These are phyloP conservation scores for Danio rerio DNA, from an alignment of 2,113 vertebrate species.

Conservation along the genomic window GRCz12tu NC_133177.1:46707001-46707500, in stretches of 20 bases:
- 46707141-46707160: conserved; percentile 44
- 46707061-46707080: conserved; percentile 17
- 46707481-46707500: not conserved
- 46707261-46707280: not conserved
- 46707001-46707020: conserved; percentile 1
- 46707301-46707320: not conserved
- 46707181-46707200: conserved; percentile 12
- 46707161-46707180: conserved; percentile 2
- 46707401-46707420: too few relatives aligned
- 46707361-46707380: not conserved
- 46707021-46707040: not conserved
- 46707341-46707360: not conserved
- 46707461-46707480: not conserved
- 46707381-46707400: too few relatives aligned
- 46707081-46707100: too few relatives aligned
- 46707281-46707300: not conserved
- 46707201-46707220: not conserved
- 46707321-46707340: not conserved
- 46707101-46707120: not conserved
- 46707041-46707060: conserved; percentile 10
- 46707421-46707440: not conserved
- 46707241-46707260: not conserved
- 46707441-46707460: not conserved
- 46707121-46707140: conserved; percentile 34
- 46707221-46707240: not conserved